A percentile compares a stretch with the other conserved stretches of the same genome.
Conservation (phyloP, 2,797 vertebrate genomes). For the Cheirogaleus major region DNA sequence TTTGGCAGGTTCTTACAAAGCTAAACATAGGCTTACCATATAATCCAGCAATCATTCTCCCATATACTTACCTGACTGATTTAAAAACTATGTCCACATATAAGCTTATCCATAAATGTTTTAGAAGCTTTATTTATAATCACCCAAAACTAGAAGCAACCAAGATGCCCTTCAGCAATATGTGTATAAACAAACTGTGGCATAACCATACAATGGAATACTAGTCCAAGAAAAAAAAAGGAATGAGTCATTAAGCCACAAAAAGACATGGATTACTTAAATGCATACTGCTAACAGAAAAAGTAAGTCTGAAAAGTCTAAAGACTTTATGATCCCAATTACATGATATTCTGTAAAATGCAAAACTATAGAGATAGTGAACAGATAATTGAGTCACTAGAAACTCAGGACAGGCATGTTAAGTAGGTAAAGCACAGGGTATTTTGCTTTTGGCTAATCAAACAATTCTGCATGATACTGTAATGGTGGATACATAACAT, state of each 20-base stretch:
- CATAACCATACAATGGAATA: not conserved
- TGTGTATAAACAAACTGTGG: not conserved
- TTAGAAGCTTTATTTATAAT: not conserved
- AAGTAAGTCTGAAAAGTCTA: too few relatives aligned
- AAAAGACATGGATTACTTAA: not conserved
- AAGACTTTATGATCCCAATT: too few relatives aligned
- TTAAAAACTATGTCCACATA: not conserved
- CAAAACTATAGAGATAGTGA: not conserved
- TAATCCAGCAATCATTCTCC: not conserved
- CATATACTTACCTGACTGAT: not conserved
- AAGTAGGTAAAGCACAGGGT: not conserved
- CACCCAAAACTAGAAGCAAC: not conserved
- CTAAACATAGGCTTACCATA: not conserved
- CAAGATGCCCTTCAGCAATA: not conserved
- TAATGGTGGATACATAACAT: not conserved
- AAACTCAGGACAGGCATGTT: not conserved
- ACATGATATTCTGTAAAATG: too few relatives aligned
- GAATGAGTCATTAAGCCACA: not conserved
- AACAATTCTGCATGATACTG: not conserved
- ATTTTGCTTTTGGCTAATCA: not conserved
- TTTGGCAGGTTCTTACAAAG: not conserved
- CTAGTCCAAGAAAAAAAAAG: not conserved
- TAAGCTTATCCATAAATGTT: not conserved
- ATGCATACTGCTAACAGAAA: too few relatives aligned
- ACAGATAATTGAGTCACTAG: not conserved